These are phyloP conservation scores for Adela reaumurella DNA, from an alignment of 2,888 invertebrate genomes.

Conservation along the genomic window DNA sequence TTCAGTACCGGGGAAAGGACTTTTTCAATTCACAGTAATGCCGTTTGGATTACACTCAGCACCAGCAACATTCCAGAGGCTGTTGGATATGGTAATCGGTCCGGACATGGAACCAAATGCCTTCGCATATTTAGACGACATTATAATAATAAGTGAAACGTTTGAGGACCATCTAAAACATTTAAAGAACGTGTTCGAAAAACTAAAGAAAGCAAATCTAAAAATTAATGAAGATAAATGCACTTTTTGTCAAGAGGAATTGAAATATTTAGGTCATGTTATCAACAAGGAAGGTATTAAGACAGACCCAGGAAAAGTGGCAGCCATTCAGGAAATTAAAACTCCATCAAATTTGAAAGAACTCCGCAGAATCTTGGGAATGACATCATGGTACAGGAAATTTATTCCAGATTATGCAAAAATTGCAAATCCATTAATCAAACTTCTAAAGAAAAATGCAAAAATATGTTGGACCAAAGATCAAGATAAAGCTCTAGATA, in stretches of 20 bases:
- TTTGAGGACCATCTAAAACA: conserved; percentile 14
- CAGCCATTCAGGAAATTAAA: conserved; percentile 4
- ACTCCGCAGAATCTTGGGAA: conserved; percentile 14
- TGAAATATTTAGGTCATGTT: conserved; percentile 11
- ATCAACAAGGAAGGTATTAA: conserved; percentile 6
- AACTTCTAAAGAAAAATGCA: conserved; percentile 1
- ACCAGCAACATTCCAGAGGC: conserved; percentile 12
- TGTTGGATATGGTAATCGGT: conserved; percentile 14
- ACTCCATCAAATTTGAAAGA: conserved; percentile 10
- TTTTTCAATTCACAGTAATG: too few relatives aligned
- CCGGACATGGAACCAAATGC: conserved; percentile 14
- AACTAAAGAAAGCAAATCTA: conserved; percentile 13
- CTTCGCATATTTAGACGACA: too few relatives aligned
- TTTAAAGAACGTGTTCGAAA: conserved; percentile 11
- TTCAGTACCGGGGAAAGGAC: conserved; percentile 16
- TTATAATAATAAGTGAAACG: conserved; percentile 7
- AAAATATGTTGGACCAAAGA: background rate
- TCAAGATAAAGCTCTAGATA: background rate
- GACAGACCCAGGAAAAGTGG: conserved; percentile 5
- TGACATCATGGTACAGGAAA: conserved; percentile 14
- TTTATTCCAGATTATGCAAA: conserved; percentile 8
- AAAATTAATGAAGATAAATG: too few relatives aligned
- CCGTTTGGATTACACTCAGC: conserved; percentile 8
- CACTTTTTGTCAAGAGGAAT: conserved; percentile 12
- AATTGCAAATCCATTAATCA: conserved; percentile 4